phyloP scores from a whole-genome alignment of 2,888 invertebrate species.

The Brachypalpus laphriformis region DNA sequence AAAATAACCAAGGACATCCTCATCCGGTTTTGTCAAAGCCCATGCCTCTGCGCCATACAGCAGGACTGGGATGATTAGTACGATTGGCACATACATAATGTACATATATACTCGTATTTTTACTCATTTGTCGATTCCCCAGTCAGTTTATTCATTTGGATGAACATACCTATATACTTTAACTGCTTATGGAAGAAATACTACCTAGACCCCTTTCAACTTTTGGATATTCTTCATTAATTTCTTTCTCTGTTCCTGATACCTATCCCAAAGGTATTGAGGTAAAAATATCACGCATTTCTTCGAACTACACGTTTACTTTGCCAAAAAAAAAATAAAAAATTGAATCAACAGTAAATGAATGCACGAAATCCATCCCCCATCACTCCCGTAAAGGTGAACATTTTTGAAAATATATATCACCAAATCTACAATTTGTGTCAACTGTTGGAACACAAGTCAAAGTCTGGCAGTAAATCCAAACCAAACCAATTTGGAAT shows the following conservation, averaged over 20 bases:
- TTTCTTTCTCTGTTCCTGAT: not conserved
- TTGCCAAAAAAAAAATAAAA: not conserved
- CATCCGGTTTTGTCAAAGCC: no score
- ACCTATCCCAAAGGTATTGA: not conserved
- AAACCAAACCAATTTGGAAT: conserved; percentile 13
- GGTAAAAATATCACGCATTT: not conserved
- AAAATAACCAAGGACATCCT: no score
- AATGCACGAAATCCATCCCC: conserved; percentile 11
- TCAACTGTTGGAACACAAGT: conserved; percentile 21
- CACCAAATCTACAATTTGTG: conserved; percentile 21
- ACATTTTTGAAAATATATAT: conserved; percentile 11
- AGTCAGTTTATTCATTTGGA: not conserved
- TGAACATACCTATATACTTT: not conserved
- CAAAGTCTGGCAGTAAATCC: conserved; percentile 8
- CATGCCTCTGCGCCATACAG: no score
- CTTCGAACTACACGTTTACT: not conserved
- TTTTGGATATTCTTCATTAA: not conserved
- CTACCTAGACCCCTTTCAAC: not conserved
- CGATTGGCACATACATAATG: no score
- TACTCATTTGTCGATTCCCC: not conserved
- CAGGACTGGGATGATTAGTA: no score
- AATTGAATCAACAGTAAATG: not conserved
- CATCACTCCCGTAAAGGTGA: not conserved
- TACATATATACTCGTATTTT: no score
- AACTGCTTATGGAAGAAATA: not conserved